Evolutionary conservation across 1,140 invertebrate species (phyloP).

Genomic region (Lamellibrachia luymesi): DNA sequence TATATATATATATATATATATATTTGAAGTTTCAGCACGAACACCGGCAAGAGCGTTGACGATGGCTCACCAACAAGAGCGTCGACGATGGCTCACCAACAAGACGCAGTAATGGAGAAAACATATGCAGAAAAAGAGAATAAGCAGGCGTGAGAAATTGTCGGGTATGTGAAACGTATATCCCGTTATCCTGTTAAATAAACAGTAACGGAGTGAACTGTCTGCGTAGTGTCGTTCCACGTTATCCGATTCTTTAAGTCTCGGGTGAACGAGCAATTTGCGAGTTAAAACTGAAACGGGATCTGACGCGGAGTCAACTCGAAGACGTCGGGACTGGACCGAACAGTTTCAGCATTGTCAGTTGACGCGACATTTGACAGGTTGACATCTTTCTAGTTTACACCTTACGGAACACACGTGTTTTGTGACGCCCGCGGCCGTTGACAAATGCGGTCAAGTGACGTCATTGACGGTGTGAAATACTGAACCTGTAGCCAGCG

Average conservation of each 20-base stretch:
- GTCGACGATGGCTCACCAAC: not conserved
- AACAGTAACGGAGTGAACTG: not conserved
- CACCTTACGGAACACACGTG: not conserved
- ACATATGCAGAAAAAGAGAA: not conserved
- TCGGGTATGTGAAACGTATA: not conserved
- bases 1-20: no score
- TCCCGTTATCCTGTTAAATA: constrained; percentile 1
- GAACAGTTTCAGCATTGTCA: not conserved
- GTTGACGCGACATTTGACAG: not conserved
- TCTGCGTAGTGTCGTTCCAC: not conserved
- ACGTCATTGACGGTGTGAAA: not conserved
- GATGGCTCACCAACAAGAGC: not conserved
- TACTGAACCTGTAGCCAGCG: not conserved
- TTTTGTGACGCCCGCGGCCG: not conserved
- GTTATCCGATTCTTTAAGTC: not conserved
- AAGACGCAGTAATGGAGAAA: not conserved
- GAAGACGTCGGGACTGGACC: not conserved
- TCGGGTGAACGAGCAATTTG: not conserved
- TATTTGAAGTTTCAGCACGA: not conserved
- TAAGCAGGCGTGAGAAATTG: not conserved
- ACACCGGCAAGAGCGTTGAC: not conserved
- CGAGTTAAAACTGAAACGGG: not conserved
- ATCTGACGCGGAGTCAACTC: not conserved
- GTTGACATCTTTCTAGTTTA: not conserved
- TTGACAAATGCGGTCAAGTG: not conserved